These are phyloP conservation scores for Hyperoodon ampullatus DNA, from an alignment of 2,113 vertebrate species.

Conservation along the genomic window DNA sequence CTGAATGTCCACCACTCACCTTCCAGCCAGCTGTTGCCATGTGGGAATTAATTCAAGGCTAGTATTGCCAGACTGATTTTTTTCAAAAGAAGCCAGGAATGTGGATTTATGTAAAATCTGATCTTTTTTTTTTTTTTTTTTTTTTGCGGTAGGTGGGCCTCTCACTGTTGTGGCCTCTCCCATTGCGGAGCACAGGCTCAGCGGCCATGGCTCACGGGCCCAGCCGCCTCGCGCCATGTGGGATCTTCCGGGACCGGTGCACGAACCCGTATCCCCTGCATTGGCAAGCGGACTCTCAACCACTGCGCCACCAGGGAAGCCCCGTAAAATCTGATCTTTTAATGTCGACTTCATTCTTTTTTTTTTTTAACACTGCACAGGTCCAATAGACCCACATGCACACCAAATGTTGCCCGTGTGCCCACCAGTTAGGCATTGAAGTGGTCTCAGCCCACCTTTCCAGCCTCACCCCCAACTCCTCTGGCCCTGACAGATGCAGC, in stretches of 20 bases:
- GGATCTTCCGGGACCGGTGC: too few species aligned
- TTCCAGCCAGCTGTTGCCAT: neutral
- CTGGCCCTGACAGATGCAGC: neutral
- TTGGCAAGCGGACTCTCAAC: too few species aligned
- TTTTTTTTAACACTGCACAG: neutral
- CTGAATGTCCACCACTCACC: neutral
- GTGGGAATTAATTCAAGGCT: neutral
- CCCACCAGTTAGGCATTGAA: neutral
- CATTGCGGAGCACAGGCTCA: too few species aligned
- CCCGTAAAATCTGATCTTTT: constrained; percentile 41
- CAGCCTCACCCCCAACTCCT: neutral
- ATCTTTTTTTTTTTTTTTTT: neutral
- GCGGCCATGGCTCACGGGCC: too few species aligned
- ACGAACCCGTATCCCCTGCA: too few species aligned
- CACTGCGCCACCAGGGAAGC: too few species aligned
- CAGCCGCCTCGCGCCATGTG: too few species aligned
- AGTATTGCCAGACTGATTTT: neutral
- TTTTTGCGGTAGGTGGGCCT: too few species aligned
- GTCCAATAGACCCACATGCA: neutral
- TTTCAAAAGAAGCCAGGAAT: neutral
- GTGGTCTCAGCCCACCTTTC: neutral
- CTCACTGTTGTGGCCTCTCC: too few species aligned
- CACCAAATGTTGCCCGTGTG: neutral
- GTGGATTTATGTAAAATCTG: constrained; percentile 47
- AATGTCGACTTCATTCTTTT: constrained; percentile 18